Evolutionary conservation across 2,797 vertebrate species (phyloP), one percentile per base, ranked within the genome.

Genomic region (Craterocephalus amniculus): DNA sequence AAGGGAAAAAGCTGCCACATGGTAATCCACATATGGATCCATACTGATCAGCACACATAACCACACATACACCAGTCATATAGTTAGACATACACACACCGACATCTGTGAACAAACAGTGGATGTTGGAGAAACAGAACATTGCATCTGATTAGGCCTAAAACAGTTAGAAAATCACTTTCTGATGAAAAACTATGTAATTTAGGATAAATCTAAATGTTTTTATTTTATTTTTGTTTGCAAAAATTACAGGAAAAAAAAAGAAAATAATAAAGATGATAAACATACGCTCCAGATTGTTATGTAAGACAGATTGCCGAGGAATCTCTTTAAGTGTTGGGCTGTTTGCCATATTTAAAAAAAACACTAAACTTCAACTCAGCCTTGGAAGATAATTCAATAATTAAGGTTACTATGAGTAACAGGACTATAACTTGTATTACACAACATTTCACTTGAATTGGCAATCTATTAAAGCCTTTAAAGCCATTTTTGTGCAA

Each of bases 1-100:
- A 34, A 22, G 18, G 68, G 63, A 43, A 77, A 66, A 59, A 24
- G n/a, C 57, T 49, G 49, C 22, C 38, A 64, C 61, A 54, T 43
- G 57, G 13, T 7, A 62, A 4, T 32, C 43, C 40, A 70, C 48
- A 18, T 38, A 64, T 29, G 55, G 12, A 65, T 67, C 24, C 20
- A 66, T 43, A 60, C 10, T 55, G 22, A 63, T 62, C 52, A 51
- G 32, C 18, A 73, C 27, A 40, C 48, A 59, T 24, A 31, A 26
- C 20, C n/a, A 29, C 13, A 20, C 22, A 29, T 9, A 20, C 22
- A 20, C 22, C 52, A 35, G 3, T 60, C 27, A 69, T 18, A 58
- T 10, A 6, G 26, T 62, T 24, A 11, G 31, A 65, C 8, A 54
- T 22, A 63, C 29, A 32, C 27, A 12, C 12, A 61, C 0, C 13